Conservation (phyloP, 2,888 invertebrate genomes). For the Antheraea assamensis region DNA sequence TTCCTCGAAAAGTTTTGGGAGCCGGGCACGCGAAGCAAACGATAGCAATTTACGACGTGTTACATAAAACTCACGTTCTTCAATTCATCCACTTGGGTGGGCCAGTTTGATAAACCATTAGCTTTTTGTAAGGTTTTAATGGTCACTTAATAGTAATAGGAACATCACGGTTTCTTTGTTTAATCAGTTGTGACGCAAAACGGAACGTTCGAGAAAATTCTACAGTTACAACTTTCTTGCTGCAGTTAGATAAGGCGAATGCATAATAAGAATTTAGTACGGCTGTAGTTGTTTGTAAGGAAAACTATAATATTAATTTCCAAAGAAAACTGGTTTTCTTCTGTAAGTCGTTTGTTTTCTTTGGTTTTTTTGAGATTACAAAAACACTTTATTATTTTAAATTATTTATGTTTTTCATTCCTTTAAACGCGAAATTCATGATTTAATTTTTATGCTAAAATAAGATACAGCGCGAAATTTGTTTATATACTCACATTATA, state of each 20-base stretch:
- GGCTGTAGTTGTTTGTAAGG: background rate
- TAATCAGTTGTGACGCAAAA: constrained; percentile 42
- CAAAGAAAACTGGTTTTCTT: background rate
- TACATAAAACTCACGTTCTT: constrained; percentile 67
- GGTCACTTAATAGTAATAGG: constrained; percentile 62
- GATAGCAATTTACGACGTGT: constrained; percentile 72
- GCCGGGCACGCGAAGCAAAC: constrained; percentile 57
- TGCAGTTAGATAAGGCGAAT: constrained; percentile 19
- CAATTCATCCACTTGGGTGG: constrained; percentile 76
- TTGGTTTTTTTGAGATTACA: too few species aligned
- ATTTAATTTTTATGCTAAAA: too few species aligned
- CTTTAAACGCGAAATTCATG: too few species aligned
- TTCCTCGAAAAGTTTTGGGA: constrained; percentile 68
- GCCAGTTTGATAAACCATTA: constrained; percentile 67
- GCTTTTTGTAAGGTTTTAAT: constrained; percentile 72
- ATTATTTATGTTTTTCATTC: too few species aligned
- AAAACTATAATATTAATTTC: background rate
- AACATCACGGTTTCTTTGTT: constrained; percentile 60
- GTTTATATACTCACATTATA: too few species aligned
- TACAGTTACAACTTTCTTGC: constrained; percentile 9
- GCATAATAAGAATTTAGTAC: constrained; percentile 17
- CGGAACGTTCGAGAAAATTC: constrained; percentile 9
- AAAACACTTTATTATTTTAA: too few species aligned
- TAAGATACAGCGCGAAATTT: too few species aligned
- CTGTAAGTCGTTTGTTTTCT: too few species aligned